These are phyloP conservation scores for Hypomesus transpacificus DNA, from an alignment of 2,113 vertebrate species.

Conservation along the genomic window DNA sequence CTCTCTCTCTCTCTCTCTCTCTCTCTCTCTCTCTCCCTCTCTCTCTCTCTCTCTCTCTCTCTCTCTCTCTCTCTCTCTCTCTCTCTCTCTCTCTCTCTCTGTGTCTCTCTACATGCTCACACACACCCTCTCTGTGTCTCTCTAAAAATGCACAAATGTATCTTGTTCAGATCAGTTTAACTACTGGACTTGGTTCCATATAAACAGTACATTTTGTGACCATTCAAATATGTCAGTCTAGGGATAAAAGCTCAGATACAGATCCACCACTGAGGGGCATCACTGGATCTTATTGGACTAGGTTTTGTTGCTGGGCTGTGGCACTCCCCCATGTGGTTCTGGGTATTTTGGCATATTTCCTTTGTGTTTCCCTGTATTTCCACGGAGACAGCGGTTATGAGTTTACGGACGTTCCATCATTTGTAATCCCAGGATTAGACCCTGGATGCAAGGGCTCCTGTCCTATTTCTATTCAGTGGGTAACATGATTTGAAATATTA, in stretches of 20 bases:
- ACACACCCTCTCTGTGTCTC: too few species aligned
- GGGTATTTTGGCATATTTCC: conserved; percentile 24
- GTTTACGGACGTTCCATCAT: conserved; percentile 41
- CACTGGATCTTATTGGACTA: neutral
- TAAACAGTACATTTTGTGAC: neutral
- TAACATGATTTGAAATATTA: conserved; percentile 63
- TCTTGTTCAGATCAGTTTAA: too few species aligned
- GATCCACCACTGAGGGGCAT: neutral
- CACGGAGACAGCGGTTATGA: conserved; percentile 33
- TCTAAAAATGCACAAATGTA: too few species aligned
- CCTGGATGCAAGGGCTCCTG: conserved; percentile 47
- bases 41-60: too few species aligned
- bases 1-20: too few species aligned
- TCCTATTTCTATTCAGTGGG: conserved; percentile 56
- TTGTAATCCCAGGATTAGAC: conserved; percentile 70
- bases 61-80: too few species aligned
- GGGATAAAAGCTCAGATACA: neutral
- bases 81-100: too few species aligned
- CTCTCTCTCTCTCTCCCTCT: too few species aligned
- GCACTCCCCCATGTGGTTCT: neutral
- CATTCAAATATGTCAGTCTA: neutral
- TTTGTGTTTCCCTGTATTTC: conserved; percentile 23
- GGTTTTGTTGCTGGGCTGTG: neutral
- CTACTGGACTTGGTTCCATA: too few species aligned
- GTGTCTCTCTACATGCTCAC: too few species aligned